Percentiles rank a stretch among this genome's conserved stretches.
Conservation (phyloP, 2,797 vertebrate species). For the Acipenser oxyrinchus region DNA sequence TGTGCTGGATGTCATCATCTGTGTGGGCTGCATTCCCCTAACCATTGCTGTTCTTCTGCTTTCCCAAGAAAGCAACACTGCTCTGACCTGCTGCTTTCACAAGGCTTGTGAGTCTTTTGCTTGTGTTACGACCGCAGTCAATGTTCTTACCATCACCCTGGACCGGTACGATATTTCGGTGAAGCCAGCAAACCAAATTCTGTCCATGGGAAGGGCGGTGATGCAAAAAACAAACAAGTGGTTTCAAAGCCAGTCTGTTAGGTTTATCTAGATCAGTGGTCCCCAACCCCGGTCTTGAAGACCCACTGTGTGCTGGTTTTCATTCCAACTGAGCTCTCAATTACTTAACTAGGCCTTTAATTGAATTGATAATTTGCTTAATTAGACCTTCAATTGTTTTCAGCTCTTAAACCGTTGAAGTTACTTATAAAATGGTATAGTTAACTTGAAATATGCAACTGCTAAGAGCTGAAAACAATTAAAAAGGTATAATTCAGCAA, state of each 20-base stretch:
- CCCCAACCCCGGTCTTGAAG: constrained; percentile 79
- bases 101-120: constrained; percentile 96
- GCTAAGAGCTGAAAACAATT: too few relatives aligned
- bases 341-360: too few relatives aligned
- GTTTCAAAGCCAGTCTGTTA: too few relatives aligned
- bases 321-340: too few relatives aligned
- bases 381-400: constrained; percentile 75
- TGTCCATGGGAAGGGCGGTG: constrained; percentile 92
- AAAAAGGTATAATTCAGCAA: too few relatives aligned
- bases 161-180: constrained; percentile 97
- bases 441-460: too few relatives aligned
- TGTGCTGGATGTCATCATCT: constrained; percentile 91
- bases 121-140: constrained; percentile 92
- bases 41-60: constrained; percentile 91
- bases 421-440: too few relatives aligned
- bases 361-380: too few relatives aligned
- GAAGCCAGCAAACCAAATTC: constrained; percentile 90
- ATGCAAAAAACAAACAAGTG: constrained; percentile 24
- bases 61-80: constrained; percentile 81
- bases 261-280: too few relatives aligned
- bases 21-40: constrained; percentile 92
- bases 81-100: constrained; percentile 94
- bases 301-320: too few relatives aligned
- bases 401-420: constrained; percentile 24
- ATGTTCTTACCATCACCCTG: constrained; percentile 91